phyloP scores from a whole-genome alignment of 2,113 vertebrate genomes.

The Channa maculata region DNA sequence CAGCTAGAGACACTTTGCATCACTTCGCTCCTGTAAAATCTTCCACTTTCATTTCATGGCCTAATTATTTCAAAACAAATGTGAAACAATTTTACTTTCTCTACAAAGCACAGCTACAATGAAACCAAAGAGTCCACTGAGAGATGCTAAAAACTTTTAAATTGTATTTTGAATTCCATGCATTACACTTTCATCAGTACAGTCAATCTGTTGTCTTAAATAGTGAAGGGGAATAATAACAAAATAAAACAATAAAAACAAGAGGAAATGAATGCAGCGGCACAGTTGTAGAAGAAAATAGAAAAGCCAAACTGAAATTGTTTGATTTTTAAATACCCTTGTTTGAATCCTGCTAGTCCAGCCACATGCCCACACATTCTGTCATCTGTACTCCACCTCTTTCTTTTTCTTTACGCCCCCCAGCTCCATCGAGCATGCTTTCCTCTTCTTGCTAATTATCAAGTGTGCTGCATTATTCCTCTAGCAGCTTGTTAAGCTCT shows the following conservation, averaged over 20 bases:
- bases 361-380: conserved; percentile 55
- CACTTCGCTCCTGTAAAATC: conserved; percentile 36
- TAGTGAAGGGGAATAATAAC: too few species aligned
- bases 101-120: neutral
- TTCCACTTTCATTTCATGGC: conserved; percentile 32
- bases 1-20: conserved; percentile 31
- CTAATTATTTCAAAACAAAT: conserved; percentile 45
- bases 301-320: conserved; percentile 2
- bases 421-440: conserved; percentile 47
- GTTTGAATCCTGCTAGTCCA: conserved; percentile 37
- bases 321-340: conserved; percentile 29
- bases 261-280: neutral
- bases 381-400: conserved; percentile 50
- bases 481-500: conserved; percentile 79
- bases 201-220: too few species aligned
- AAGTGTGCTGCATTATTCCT: conserved; percentile 74
- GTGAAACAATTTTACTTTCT: conserved; percentile 7
- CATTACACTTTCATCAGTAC: too few species aligned
- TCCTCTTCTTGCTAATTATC: conserved; percentile 78
- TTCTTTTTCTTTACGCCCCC: conserved; percentile 28
- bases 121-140: neutral
- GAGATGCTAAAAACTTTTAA: neutral
- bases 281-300: neutral
- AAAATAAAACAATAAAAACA: too few species aligned
- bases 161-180: too few species aligned